Evolutionary conservation across 1,140 invertebrate genomes (phyloP).

Genomic region (Agrypnia vestita): DNA sequence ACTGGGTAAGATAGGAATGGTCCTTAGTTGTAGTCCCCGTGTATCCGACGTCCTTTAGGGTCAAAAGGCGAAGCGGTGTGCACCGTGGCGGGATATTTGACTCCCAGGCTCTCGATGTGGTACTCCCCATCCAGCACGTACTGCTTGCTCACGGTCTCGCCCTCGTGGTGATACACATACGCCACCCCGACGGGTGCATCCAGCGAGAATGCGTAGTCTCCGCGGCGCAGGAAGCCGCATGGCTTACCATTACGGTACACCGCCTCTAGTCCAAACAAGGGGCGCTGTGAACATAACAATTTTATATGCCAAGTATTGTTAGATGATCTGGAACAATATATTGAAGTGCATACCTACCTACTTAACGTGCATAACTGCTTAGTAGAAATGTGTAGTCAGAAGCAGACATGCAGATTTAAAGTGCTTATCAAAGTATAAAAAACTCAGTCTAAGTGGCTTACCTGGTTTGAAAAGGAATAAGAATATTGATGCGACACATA

Average conservation of each 20-base stretch:
- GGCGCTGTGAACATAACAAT: conserved; percentile 72
- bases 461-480: too few species aligned
- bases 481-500: too few species aligned
- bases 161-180: conserved; percentile 67
- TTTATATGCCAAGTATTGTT: too few species aligned
- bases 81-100: conserved; percentile 79
- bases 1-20: too few species aligned
- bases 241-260: conserved; percentile 84
- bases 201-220: conserved; percentile 84
- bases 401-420: too few species aligned
- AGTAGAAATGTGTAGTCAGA: too few species aligned
- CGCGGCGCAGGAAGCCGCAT: conserved; percentile 86
- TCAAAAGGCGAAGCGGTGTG: conserved; percentile 87
- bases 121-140: conserved; percentile 83
- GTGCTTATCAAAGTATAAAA: too few species aligned
- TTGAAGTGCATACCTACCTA: too few species aligned
- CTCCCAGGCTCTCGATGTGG: conserved; percentile 86
- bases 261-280: conserved; percentile 88
- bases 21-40: conserved; percentile 67
- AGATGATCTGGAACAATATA: too few species aligned
- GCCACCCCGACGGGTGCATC: conserved; percentile 79
- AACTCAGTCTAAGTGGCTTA: too few species aligned
- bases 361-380: too few species aligned
- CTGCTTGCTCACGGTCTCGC: conserved; percentile 75
- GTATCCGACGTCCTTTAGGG: conserved; percentile 73